phyloP scores from a whole-genome alignment of 2,797 vertebrate genomes.

The Lutjanus campechanus region DNA sequence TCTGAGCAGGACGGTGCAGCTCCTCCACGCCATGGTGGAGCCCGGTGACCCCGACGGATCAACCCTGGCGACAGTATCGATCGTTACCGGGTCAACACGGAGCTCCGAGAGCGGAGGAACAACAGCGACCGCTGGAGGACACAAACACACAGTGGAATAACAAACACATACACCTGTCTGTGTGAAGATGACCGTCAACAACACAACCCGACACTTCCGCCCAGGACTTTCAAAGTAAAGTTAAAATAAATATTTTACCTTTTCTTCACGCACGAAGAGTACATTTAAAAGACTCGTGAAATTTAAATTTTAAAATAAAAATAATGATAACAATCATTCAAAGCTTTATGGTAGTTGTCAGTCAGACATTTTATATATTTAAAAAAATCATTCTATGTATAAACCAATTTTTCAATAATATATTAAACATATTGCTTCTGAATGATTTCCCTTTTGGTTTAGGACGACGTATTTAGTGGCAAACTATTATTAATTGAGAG shows the following conservation, averaged over 20 bases:
- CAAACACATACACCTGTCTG: no score
- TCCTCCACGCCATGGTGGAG: constrained; percentile 84
- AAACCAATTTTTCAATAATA: no score
- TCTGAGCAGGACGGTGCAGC: constrained; percentile 61
- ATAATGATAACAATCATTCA: no score
- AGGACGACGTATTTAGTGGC: no score
- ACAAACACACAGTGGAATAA: neutral
- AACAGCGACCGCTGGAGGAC: constrained; percentile 20
- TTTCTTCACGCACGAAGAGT: no score
- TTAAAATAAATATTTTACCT: neutral
- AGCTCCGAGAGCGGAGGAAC: rapidly evolving
- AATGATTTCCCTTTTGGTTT: no score
- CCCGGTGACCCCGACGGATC: constrained; percentile 11
- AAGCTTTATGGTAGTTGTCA: no score
- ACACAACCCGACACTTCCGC: neutral
- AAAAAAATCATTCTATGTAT: no score
- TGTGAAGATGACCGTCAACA: neutral
- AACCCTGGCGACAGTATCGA: neutral
- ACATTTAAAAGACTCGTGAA: no score
- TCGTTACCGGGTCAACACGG: constrained; percentile 44
- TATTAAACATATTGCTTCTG: no score
- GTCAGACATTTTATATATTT: no score
- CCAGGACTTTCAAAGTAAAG: constrained; percentile 9
- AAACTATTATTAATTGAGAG: no score
- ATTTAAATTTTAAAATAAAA: neutral